Conservation (phyloP, 2,113 vertebrate genomes). For the Corythornis madagascariensis region DNA sequence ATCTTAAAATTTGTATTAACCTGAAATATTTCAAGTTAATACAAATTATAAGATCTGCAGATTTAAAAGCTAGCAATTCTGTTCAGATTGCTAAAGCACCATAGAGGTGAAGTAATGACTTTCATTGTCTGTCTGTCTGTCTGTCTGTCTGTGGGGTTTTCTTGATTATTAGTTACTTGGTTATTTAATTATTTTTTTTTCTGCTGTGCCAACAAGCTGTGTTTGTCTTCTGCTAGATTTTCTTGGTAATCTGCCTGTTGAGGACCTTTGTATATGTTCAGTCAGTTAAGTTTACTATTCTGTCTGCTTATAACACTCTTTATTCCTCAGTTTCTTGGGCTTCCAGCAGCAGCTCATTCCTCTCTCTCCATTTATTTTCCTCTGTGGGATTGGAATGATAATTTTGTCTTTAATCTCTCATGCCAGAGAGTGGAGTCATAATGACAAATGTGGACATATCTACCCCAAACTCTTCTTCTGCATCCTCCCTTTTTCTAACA, state of each 20-base stretch:
- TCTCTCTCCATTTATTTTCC: background rate
- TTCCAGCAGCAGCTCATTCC: background rate
- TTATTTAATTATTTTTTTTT: background rate
- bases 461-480: background rate
- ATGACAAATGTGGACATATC: background rate
- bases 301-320: background rate
- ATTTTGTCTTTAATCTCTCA: background rate
- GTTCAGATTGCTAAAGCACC: background rate
- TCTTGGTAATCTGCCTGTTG: background rate
- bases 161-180: background rate
- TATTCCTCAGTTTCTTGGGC: background rate
- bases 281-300: background rate
- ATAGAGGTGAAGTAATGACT: background rate
- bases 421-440: background rate
- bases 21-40: background rate
- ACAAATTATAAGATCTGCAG: background rate
- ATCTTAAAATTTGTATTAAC: background rate
- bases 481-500: background rate
- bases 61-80: background rate
- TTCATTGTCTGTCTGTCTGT: accelerated
- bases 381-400: background rate
- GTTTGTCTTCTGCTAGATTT: background rate
- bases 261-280: background rate
- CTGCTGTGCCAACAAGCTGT: background rate
- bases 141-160: accelerated